Evolutionary conservation across 2,797 vertebrate species (phyloP).

Genomic region (Pelochelys cantorii): DNA sequence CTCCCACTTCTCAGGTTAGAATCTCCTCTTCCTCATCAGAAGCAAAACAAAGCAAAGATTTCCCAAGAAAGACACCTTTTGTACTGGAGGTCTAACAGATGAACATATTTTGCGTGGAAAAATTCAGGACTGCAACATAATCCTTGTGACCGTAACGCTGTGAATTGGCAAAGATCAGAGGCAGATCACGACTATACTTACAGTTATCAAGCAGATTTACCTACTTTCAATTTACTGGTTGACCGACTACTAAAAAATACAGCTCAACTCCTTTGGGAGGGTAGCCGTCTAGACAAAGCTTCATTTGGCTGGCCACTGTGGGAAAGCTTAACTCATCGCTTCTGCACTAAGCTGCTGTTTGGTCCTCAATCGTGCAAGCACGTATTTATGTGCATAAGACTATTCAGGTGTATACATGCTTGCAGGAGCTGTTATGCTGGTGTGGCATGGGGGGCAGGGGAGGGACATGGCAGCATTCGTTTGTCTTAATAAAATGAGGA

Average conservation of each 20-base stretch:
- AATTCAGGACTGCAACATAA: slow-evolving; percentile 66
- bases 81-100: slow-evolving; percentile 46
- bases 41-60: slow-evolving; percentile 37
- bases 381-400: neutral
- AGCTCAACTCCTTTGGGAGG: slow-evolving; percentile 43
- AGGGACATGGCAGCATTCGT: slow-evolving; percentile 45
- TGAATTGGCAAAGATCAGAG: slow-evolving; percentile 71
- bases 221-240: slow-evolving; percentile 46
- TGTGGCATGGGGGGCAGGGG: slow-evolving; percentile 54
- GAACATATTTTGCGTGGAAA: slow-evolving; percentile 51
- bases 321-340: slow-evolving; percentile 6
- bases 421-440: neutral
- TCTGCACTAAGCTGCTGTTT: slow-evolving; percentile 7
- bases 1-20: neutral
- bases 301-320: slow-evolving; percentile 45
- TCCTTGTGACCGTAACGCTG: slow-evolving; percentile 52
- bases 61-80: slow-evolving; percentile 37
- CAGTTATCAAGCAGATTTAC: slow-evolving; percentile 26
- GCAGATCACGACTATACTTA: slow-evolving; percentile 54
- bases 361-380: slow-evolving; percentile 46
- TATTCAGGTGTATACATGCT: neutral
- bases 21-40: neutral
- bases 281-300: neutral
- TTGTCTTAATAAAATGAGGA: neutral
- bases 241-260: slow-evolving; percentile 15